Evolutionary conservation across 2,888 invertebrate genomes (phyloP).

Genomic region (Meloe dianella): DNA sequence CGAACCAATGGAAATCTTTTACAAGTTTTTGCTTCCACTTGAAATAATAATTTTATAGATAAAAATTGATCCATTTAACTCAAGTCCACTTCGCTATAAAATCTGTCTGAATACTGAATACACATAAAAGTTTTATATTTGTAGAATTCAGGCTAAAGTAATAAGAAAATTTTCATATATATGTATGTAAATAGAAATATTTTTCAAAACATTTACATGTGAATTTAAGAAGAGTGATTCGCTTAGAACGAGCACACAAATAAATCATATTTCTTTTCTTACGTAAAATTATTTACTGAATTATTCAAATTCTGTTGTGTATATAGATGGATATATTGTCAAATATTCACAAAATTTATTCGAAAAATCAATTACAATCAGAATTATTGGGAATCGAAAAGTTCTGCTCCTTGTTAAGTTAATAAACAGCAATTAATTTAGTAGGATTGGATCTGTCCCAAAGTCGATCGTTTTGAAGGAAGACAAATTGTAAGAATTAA

Average conservation of each 20-base stretch:
- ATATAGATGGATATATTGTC: too few species aligned
- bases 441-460: conserved; percentile 43
- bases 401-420: conserved; percentile 20
- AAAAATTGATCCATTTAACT: conserved; percentile 10
- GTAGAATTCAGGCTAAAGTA: conserved; percentile 13
- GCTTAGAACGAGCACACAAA: neutral
- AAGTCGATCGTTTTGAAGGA: conserved; percentile 46
- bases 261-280: neutral
- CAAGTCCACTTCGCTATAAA: conserved; percentile 12
- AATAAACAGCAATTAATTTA: conserved; percentile 46
- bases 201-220: conserved; percentile 44
- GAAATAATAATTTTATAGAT: neutral
- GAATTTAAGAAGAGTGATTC: conserved; percentile 36
- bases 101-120: conserved; percentile 17
- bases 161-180: conserved; percentile 19
- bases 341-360: neutral
- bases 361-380: neutral
- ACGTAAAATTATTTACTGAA: neutral
- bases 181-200: conserved; percentile 46
- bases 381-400: neutral
- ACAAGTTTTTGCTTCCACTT: neutral
- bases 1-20: neutral
- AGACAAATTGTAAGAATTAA: conserved; percentile 55
- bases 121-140: conserved; percentile 17
- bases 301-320: neutral